A percentile compares a stretch with the other conserved stretches of the same genome.
phyloP scores from a whole-genome alignment of 2,888 invertebrate genomes.

The Pocota personata region DNA sequence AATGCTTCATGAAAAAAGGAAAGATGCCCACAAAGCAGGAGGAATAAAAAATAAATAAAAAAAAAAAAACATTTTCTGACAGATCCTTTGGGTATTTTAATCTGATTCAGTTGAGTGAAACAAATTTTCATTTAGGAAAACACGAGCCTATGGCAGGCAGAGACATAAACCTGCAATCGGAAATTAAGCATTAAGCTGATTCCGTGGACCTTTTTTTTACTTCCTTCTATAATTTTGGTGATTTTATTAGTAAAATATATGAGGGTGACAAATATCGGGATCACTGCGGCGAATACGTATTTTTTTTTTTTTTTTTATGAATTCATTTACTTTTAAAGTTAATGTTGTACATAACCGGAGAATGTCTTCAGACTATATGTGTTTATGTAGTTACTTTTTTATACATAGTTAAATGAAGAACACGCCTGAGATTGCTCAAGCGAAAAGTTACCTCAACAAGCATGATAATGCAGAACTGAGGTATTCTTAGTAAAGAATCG shows the following conservation, averaged over 20 bases:
- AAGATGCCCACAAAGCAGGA: not conserved
- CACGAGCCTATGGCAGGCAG: not conserved
- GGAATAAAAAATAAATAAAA: not conserved
- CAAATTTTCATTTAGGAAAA: not conserved
- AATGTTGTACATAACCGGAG: no score
- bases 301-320: no score
- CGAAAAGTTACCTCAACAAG: no score
- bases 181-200: not conserved
- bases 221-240: not conserved
- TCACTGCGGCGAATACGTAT: no score
- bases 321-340: not conserved
- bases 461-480: no score
- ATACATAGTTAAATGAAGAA: no score
- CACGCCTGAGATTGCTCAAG: no score
- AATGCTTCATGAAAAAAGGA: not conserved
- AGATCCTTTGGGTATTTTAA: conserved; percentile 6
- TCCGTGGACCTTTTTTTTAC: not conserved
- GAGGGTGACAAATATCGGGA: no score
- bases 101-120: not conserved
- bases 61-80: not conserved
- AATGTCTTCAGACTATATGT: no score
- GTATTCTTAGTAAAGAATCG: no score
- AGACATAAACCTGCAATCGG: not conserved
- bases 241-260: no score
- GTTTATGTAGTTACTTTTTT: no score